Conservation (phyloP, 37 sponge, comb jelly and placozoan species). For the Agelas oroides region DNA sequence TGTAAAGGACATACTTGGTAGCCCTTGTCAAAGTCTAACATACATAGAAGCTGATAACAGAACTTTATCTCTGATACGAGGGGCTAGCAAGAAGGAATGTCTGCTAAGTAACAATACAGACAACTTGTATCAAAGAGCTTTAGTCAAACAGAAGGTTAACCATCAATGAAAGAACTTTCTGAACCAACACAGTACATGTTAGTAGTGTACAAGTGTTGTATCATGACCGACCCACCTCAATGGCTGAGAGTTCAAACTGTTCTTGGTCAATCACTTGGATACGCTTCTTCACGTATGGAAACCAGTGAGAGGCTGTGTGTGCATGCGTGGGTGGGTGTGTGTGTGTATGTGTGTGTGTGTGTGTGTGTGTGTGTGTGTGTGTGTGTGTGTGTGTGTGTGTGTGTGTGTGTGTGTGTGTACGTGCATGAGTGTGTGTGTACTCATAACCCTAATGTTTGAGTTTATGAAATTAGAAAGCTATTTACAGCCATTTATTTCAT, state of each 20-base stretch:
- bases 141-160: no score
- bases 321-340: slow-evolving; percentile 47
- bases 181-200: background rate
- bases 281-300: slow-evolving; percentile 92
- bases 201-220: background rate
- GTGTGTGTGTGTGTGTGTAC: slow-evolving; percentile 45
- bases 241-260: slow-evolving; percentile 81
- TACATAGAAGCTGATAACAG: no score
- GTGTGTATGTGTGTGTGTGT: slow-evolving; percentile 51
- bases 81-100: no score
- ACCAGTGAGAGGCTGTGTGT: slow-evolving; percentile 70
- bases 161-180: background rate
- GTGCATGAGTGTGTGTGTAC: slow-evolving; percentile 23
- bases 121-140: no score
- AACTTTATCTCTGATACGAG: no score
- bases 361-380: slow-evolving; percentile 30
- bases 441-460: background rate
- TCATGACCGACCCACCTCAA: slow-evolving; percentile 88
- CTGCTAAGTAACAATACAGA: no score
- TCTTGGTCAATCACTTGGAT: slow-evolving; percentile 74
- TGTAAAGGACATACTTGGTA: no score
- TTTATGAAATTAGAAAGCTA: no score
- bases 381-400: background rate
- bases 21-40: no score
- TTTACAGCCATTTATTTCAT: no score